These are phyloP conservation scores for Phenganax stokvisi DNA, from an alignment of 92 coral and sea anemone genomes.

Conservation along the genomic window DNA sequence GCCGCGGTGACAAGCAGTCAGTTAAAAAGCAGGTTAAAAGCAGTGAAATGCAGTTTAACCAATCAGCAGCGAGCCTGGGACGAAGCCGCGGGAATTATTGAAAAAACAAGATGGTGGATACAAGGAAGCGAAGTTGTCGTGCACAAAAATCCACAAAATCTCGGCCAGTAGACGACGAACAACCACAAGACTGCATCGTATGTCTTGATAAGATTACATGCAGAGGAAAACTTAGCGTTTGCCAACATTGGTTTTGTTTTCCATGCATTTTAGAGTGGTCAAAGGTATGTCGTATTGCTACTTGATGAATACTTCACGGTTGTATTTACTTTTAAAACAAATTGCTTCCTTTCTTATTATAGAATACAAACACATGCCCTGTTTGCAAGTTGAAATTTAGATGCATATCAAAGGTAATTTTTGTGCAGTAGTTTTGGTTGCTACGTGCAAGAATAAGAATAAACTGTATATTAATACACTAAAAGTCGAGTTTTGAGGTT, in stretches of 20 bases:
- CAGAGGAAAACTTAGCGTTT: slow-evolving; percentile 86
- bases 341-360: slow-evolving; percentile 31
- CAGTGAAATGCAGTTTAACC: no score
- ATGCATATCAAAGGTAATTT: slow-evolving; percentile 80
- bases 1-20: background rate
- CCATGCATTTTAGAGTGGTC: slow-evolving; percentile 93
- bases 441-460: background rate
- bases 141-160: slow-evolving; percentile 24
- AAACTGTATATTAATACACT: background rate
- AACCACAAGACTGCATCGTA: slow-evolving; percentile 62
- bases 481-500: background rate
- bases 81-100: background rate
- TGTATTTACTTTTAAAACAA: slow-evolving; percentile 25
- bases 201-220: slow-evolving; percentile 86
- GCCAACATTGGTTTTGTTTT: slow-evolving; percentile 97
- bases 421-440: slow-evolving; percentile 21
- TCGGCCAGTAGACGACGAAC: slow-evolving; percentile 38
- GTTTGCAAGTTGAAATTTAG: slow-evolving; percentile 94
- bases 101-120: slow-evolving; percentile 11
- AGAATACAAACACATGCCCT: slow-evolving; percentile 98
- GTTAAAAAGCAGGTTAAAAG: background rate
- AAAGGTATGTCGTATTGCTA: slow-evolving; percentile 54
- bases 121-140: slow-evolving; percentile 48
- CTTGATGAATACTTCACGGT: slow-evolving; percentile 34
- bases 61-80: background rate